A percentile compares a stretch with the other conserved stretches of the same genome.
These are phyloP conservation scores for Hirtodrosophila cameraria DNA, from an alignment of 2,888 invertebrate genomes.

Conservation along the genomic window DNA sequence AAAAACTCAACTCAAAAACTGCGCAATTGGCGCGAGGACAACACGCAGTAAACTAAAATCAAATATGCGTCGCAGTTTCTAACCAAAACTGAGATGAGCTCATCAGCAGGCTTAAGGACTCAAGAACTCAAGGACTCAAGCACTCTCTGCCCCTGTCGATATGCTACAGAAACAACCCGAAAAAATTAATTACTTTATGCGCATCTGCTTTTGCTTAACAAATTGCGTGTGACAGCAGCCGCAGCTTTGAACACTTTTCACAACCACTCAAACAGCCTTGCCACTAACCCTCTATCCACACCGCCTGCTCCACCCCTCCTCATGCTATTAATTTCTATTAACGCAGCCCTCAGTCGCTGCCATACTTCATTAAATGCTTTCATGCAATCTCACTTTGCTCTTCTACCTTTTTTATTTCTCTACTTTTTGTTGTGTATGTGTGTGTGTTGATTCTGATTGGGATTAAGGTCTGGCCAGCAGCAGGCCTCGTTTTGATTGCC, in stretches of 20 bases:
- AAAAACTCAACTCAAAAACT: conserved; percentile 28
- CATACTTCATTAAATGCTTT: conserved; percentile 75
- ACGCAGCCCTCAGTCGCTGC: conserved; percentile 56
- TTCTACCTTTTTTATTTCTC: conserved; percentile 31
- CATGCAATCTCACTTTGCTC: conserved; percentile 41
- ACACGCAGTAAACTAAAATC: conserved; percentile 33
- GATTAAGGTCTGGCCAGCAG: conserved; percentile 71
- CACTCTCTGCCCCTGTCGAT: too few species aligned
- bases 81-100: conserved; percentile 21
- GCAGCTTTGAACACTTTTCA: conserved; percentile 41
- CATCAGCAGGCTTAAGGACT: conserved; percentile 17
- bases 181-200: conserved; percentile 75
- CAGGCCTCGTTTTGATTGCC: conserved; percentile 73
- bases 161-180: background rate
- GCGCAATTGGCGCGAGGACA: conserved; percentile 38
- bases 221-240: conserved; percentile 54
- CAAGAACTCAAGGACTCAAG: background rate
- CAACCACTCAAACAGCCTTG: conserved; percentile 25
- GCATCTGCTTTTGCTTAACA: conserved; percentile 64
- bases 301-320: conserved; percentile 8
- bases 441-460: conserved; percentile 73
- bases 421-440: conserved; percentile 18
- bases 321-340: conserved; percentile 55
- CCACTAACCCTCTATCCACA: background rate
- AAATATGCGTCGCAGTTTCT: conserved; percentile 57